phyloP scores from a whole-genome alignment of 2,113 vertebrate species.

The Tragelaphus buxtoni region DNA sequence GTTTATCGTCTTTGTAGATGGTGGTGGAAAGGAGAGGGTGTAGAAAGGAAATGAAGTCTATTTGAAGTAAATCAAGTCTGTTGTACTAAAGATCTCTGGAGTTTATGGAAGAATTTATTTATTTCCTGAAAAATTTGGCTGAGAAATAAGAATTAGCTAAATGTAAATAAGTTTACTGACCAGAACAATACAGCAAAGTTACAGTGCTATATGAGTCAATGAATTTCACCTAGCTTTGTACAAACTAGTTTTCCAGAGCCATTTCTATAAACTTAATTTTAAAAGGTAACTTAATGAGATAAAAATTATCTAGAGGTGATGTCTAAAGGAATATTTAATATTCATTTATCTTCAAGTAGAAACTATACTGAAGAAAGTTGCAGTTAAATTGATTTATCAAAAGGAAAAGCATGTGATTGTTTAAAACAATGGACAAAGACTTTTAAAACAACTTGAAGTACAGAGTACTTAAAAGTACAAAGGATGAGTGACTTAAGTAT shows the following conservation, averaged over 20 bases:
- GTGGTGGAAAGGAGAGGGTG: slow-evolving; percentile 21
- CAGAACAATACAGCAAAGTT: slow-evolving; percentile 58
- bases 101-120: slow-evolving; percentile 66
- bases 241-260: slow-evolving; percentile 70
- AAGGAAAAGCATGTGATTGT: slow-evolving; percentile 81
- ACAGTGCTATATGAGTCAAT: slow-evolving; percentile 60
- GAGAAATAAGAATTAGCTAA: slow-evolving; percentile 66
- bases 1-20: slow-evolving; percentile 43
- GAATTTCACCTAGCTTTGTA: slow-evolving; percentile 67
- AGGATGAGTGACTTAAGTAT: slow-evolving; percentile 44
- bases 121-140: slow-evolving; percentile 61
- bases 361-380: slow-evolving; percentile 84
- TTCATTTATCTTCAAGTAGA: slow-evolving; percentile 90
- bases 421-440: slow-evolving; percentile 73
- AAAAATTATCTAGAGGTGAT: slow-evolving; percentile 87
- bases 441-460: slow-evolving; percentile 66
- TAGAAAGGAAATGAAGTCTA: slow-evolving; percentile 57
- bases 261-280: slow-evolving; percentile 82
- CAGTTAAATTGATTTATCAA: slow-evolving; percentile 89
- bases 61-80: slow-evolving; percentile 47
- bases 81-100: slow-evolving; percentile 41
- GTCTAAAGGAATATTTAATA: slow-evolving; percentile 91
- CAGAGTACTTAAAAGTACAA: slow-evolving; percentile 11
- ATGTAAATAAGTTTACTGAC: slow-evolving; percentile 65
- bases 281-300: slow-evolving; percentile 92